Evolutionary conservation across 2,797 vertebrate genomes (phyloP), one percentile per base, ranked within the genome.

Genomic region (Xerus rutilus): DNA sequence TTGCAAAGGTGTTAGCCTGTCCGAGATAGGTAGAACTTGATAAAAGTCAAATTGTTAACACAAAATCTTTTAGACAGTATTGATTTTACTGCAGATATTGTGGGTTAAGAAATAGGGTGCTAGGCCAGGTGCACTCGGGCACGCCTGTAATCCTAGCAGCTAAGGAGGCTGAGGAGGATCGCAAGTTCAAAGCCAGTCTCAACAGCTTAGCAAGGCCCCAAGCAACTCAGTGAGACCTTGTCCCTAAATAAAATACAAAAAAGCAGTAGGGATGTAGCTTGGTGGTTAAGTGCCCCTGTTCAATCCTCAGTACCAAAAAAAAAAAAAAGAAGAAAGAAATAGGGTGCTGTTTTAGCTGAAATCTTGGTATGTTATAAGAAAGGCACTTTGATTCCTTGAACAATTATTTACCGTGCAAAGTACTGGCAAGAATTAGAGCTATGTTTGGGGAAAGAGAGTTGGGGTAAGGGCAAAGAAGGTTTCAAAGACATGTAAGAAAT

Each of bases 1-100:
- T 25, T 57, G 21, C 57, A 91, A 64, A 43, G 64, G 89, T 73
- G 73, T 86, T 82, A 89, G 77, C 73, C 88, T 85, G 62, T 95
- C 45, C 21, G 73, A 89, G 62, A 69, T 43, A 65, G 47, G 47
- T 92, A 45, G 86, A 92, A 76, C 35, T 64, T 77, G 86, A 6
- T 91, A 5, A 21, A 81, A 49, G 43, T 69, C 72, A 90, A 30
- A 79, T 25, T 35, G 0, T 85, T 54, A 49, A 65, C 73, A n/a
- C 2, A 23, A 69, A 92, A 89, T 35, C 32, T 82, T 92, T 82
- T 62, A 17, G n/a, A 83, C 39, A 78, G 23, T 70, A 23, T 86
- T 70, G 45, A 15, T n/a, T 18, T 94, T 93, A 54, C 4, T 52
- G 8, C 65, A 64, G 32, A 47, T 86, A 35, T 35, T 72, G 17